phyloP scores from a whole-genome alignment of 2,888 invertebrate genomes.

The Tiliacea citrago region DNA sequence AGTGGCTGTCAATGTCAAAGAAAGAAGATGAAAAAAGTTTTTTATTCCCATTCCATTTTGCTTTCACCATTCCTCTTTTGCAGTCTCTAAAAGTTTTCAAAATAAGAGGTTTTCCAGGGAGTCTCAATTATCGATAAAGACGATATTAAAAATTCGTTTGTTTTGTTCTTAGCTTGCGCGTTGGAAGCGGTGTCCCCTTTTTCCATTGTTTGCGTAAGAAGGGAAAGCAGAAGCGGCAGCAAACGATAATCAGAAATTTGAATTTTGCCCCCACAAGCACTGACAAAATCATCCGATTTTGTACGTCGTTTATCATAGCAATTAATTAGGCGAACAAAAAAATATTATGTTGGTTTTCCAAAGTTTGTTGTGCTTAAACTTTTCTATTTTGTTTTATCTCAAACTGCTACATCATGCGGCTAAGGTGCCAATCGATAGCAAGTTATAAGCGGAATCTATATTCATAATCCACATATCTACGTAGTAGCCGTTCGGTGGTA shows the following conservation, averaged over 20 bases:
- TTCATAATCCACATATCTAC: constrained; percentile 85
- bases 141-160: constrained; percentile 91
- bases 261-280: constrained; percentile 85
- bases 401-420: constrained; percentile 62
- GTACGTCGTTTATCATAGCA: constrained; percentile 86
- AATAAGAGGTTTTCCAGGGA: constrained; percentile 90
- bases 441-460: constrained; percentile 79
- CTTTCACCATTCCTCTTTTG: constrained; percentile 89
- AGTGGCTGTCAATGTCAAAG: constrained; percentile 90
- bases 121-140: constrained; percentile 91
- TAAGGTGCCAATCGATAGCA: constrained; percentile 56
- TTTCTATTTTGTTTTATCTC: constrained; percentile 68
- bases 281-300: constrained; percentile 88
- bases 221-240: constrained; percentile 85
- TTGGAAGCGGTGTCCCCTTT: constrained; percentile 87
- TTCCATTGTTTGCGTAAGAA: constrained; percentile 88
- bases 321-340: constrained; percentile 87
- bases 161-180: constrained; percentile 89
- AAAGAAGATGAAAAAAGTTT: constrained; percentile 91
- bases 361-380: constrained; percentile 75
- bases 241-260: constrained; percentile 89
- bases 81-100: constrained; percentile 89
- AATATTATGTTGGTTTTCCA: constrained; percentile 79
- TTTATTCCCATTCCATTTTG: constrained; percentile 88
- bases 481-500: constrained; percentile 82